Base-by-base conservation (phyloP, 2,888 invertebrate genomes). In the Nomada hirtipes region DNA sequence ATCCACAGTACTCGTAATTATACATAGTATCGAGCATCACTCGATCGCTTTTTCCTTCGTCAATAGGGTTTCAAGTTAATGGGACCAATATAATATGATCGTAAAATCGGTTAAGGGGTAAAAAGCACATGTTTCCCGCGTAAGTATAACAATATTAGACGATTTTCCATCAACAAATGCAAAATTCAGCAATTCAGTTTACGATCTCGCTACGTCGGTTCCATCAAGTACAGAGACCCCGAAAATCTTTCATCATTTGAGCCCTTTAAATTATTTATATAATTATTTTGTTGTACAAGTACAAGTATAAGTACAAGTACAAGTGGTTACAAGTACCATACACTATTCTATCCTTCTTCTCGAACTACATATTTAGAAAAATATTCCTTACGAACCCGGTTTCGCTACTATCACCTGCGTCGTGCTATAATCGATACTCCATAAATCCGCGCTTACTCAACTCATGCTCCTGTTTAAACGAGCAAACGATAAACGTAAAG, bases 401-500 rank as follows among this genome's bases (percentile, higher is more conserved):
- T 60, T 67, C 60, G 23, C 52, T 57, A 15, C 59, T 65, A 44
- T 18, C 67, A 44, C 59, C 18, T 68, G 67, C 47, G 50, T 23
- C 1, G 13, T 23, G 57, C 47, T 44, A 44, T 29, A 20, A 65
- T 65, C 67, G 44, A 7, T 53, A 53, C 11, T 47, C 20, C 23
- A 23, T 23, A 36, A n/a, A 29, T 53, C 55, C 57, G 36, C 68
- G 78, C 15, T 68, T 63, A 47, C 42, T 59, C 29, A 55, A 64
- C 79, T 72, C 79, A 67, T 73, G 72, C 75, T 69, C 68, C 63
- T 72, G 55, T 20, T 61, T 78, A 1, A 57, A 61, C 63, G 57
- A 63, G 36, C n/a, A 36, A 85, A 79, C 86, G 81, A 78, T 85
- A 77, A 83, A 82, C 81, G 73, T 85, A 79, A 88, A 83, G 79